phyloP scores from a whole-genome alignment of 2,888 invertebrate species.

The Cynaeus angustus region DNA sequence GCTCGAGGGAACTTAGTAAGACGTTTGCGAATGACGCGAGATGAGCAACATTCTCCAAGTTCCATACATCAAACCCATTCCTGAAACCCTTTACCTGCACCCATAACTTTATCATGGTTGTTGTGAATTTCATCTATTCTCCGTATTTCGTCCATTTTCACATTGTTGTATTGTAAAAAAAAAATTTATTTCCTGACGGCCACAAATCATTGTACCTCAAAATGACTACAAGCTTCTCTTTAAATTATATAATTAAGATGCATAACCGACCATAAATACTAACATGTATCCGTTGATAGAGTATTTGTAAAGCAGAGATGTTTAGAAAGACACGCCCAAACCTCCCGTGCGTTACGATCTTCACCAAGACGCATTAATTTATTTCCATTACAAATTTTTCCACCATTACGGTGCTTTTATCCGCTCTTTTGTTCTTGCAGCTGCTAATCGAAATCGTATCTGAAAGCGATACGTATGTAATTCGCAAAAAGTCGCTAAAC shows the following conservation, averaged over 20 bases:
- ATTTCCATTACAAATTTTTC: slow-evolving; percentile 3
- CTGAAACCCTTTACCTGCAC: slow-evolving; percentile 64
- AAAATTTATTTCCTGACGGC: slow-evolving; percentile 16
- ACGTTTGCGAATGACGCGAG: slow-evolving; percentile 69
- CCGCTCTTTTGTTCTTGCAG: slow-evolving; percentile 18
- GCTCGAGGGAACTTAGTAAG: slow-evolving; percentile 66
- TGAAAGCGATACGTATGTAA: slow-evolving; percentile 19
- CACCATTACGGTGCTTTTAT: neutral
- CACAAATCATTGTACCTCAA: slow-evolving; percentile 5
- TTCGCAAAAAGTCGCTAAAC: slow-evolving; percentile 17
- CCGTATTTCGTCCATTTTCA: slow-evolving; percentile 24
- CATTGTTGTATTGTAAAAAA: slow-evolving; percentile 38
- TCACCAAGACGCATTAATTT: neutral
- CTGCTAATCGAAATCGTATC: slow-evolving; percentile 16
- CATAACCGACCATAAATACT: slow-evolving; percentile 13
- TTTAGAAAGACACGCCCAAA: slow-evolving; percentile 7
- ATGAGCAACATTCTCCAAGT: slow-evolving; percentile 69
- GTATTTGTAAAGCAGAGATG: slow-evolving; percentile 16
- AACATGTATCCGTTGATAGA: slow-evolving; percentile 26
- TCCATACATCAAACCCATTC: slow-evolving; percentile 69
- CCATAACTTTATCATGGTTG: slow-evolving; percentile 54
- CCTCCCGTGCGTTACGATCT: slow-evolving; percentile 17
- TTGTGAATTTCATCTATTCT: slow-evolving; percentile 50
- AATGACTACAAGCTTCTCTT: slow-evolving; percentile 12
- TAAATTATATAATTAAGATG: slow-evolving; percentile 24